A percentile compares a stretch with the other conserved stretches of the same genome.
Evolutionary conservation across 2,113 vertebrate genomes (phyloP).

Genomic region (Polyodon spathula): DNA sequence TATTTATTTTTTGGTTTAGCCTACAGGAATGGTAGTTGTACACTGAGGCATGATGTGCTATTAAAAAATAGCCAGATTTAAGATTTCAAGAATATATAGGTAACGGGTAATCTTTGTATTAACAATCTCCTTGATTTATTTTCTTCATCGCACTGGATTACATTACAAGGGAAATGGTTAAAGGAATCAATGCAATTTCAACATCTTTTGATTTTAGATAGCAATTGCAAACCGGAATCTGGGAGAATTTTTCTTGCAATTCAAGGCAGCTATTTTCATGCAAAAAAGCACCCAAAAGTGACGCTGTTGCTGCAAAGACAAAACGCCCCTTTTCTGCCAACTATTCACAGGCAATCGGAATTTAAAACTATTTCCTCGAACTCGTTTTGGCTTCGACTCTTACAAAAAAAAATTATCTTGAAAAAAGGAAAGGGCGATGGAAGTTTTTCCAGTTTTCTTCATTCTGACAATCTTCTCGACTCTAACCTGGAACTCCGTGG

Average conservation of each 20-base stretch:
- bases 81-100: constrained; percentile 14
- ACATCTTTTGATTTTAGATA: constrained; percentile 28
- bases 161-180: too few species aligned
- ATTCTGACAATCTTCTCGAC: constrained; percentile 75
- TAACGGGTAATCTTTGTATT: neutral
- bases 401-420: constrained; percentile 36
- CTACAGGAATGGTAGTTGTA: too few species aligned
- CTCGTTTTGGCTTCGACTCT: constrained; percentile 40
- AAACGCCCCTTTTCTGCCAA: constrained; percentile 32
- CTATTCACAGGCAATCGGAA: constrained; percentile 45
- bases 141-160: too few species aligned
- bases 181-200: neutral
- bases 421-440: constrained; percentile 68
- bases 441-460: constrained; percentile 80
- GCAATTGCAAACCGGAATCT: constrained; percentile 45
- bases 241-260: constrained; percentile 23
- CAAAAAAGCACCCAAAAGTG: constrained; percentile 46
- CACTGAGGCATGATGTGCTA: too few species aligned
- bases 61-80: neutral
- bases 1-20: neutral
- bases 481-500: constrained; percentile 76
- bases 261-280: constrained; percentile 27
- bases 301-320: constrained; percentile 47
- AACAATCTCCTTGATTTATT: too few species aligned
- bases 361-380: constrained; percentile 50